Conservation (phyloP, 2,888 invertebrate genomes). For the Mythimna pallens region DNA sequence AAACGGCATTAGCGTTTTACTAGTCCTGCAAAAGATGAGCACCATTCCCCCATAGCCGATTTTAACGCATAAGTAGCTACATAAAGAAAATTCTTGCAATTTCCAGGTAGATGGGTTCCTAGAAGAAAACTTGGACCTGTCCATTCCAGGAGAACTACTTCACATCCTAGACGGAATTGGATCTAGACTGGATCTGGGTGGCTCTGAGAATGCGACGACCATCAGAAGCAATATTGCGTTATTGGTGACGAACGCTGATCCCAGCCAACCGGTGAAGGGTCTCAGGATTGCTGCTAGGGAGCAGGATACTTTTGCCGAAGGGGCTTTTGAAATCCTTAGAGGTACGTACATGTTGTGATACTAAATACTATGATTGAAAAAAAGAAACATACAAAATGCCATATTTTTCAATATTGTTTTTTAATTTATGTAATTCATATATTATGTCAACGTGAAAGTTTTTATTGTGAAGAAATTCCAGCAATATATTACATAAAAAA, state of each 20-base stretch:
- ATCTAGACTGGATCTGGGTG: constrained; percentile 75
- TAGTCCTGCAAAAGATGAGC: background rate
- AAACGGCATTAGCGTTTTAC: too few species aligned
- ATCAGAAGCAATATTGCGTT: constrained; percentile 82
- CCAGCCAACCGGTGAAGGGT: constrained; percentile 77
- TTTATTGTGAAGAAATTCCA: too few species aligned
- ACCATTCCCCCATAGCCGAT: background rate
- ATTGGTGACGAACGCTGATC: constrained; percentile 78
- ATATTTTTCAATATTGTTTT: too few species aligned
- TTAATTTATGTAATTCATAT: too few species aligned
- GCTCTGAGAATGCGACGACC: constrained; percentile 67
- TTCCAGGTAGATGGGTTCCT: constrained; percentile 81
- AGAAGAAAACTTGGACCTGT: constrained; percentile 69
- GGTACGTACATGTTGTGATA: constrained; percentile 64
- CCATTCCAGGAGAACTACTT: constrained; percentile 80
- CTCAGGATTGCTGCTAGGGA: constrained; percentile 76
- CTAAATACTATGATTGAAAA: background rate
- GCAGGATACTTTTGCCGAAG: constrained; percentile 72
- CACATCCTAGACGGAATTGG: constrained; percentile 82
- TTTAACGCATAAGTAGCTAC: background rate
- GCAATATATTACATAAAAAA: too few species aligned
- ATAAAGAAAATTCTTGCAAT: background rate
- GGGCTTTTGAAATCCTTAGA: constrained; percentile 79
- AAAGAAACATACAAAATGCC: too few species aligned
- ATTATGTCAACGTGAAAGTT: too few species aligned